Evolutionary conservation across 2,797 vertebrate species (phyloP).

Genomic region (Oreonectes daqikongensis): DNA sequence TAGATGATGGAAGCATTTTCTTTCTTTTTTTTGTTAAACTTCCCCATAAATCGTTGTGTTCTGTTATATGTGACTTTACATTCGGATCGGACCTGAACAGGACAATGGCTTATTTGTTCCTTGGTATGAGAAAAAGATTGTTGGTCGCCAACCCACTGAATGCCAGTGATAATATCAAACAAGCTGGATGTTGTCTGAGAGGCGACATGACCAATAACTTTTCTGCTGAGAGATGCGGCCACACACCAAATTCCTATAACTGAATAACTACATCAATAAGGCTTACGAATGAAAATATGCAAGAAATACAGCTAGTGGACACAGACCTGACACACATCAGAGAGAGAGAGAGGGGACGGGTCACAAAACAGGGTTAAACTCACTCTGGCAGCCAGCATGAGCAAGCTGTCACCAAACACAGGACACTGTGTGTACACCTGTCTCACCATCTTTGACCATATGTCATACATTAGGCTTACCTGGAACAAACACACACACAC

Average conservation of each 20-base stretch:
- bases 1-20: neutral
- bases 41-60: neutral
- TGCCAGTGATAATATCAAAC: slow-evolving; percentile 6
- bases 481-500: neutral
- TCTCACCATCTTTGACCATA: slow-evolving; percentile 41
- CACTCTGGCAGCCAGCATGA: slow-evolving; percentile 19
- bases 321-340: neutral
- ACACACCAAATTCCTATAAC: neutral
- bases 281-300: neutral
- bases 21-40: neutral
- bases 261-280: neutral
- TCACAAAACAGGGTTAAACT: slow-evolving; percentile 37
- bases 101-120: slow-evolving; percentile 1
- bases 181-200: neutral
- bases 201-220: neutral
- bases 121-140: neutral
- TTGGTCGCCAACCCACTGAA: neutral
- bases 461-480: slow-evolving; percentile 28
- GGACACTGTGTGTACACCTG: slow-evolving; percentile 40
- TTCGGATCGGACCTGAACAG: neutral
- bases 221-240: neutral
- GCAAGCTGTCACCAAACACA: slow-evolving; percentile 37
- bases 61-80: neutral
- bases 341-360: slow-evolving; percentile 14
- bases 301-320: neutral